phyloP scores from a whole-genome alignment of 1,140 invertebrate species.

The Tetragonula clypearis region DNA sequence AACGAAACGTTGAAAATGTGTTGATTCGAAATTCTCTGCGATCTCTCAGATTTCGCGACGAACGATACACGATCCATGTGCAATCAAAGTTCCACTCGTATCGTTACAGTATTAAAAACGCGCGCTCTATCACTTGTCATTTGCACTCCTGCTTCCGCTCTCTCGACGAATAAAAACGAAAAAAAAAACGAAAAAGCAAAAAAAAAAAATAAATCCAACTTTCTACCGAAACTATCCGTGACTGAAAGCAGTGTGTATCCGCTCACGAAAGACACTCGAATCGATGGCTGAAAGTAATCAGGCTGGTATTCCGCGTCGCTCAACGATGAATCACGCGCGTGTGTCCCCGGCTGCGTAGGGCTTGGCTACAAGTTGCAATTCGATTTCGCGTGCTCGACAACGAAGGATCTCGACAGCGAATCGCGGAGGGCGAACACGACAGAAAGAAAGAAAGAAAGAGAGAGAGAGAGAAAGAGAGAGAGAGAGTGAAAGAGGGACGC shows the following conservation, averaged over 20 bases:
- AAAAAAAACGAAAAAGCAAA: accelerated
- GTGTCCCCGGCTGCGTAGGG: slow-evolving; percentile 38
- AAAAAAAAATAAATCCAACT: neutral
- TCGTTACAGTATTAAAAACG: neutral
- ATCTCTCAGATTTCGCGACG: neutral
- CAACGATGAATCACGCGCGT: slow-evolving; percentile 72
- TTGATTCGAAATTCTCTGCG: neutral
- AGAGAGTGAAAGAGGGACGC: slow-evolving; percentile 31
- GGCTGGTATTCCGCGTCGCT: slow-evolving; percentile 67
- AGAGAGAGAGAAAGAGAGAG: slow-evolving; percentile 45
- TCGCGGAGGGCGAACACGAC: slow-evolving; percentile 9
- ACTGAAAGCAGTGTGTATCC: neutral
- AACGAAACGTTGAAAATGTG: too few species aligned
- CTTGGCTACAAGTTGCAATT: slow-evolving; percentile 77
- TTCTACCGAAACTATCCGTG: neutral
- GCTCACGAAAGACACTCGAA: slow-evolving; percentile 18
- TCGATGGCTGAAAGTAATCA: slow-evolving; percentile 72
- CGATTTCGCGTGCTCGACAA: slow-evolving; percentile 72
- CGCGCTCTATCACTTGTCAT: neutral
- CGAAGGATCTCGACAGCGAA: neutral
- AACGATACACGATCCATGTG: neutral
- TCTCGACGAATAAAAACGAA: neutral
- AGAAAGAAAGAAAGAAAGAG: neutral
- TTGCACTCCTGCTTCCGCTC: neutral
- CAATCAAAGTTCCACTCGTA: neutral